Evolutionary conservation across 2,113 vertebrate genomes (phyloP), one percentile per base, ranked within the genome.

Genomic region (Amazona guildingii): DNA sequence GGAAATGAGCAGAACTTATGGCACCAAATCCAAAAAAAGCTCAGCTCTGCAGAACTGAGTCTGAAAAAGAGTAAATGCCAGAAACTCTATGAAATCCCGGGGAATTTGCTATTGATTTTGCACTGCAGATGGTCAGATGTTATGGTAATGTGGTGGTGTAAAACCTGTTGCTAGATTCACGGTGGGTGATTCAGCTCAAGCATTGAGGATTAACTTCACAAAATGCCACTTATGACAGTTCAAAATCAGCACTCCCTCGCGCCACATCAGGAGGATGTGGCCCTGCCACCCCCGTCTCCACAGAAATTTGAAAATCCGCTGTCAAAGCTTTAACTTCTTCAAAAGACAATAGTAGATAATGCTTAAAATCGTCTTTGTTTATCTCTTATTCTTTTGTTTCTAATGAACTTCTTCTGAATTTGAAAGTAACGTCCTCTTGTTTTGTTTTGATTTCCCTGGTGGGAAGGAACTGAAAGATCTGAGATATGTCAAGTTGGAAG

Each of bases 151-250:
- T 63, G 55, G 73, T 39, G 86, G 72, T 46, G 73, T 84, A 89
- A 94, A 96, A 94, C 77, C 94, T 93, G 83, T 91, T 91, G 94
- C 83, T 95, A 86, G 69, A 88, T 91, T 83, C 83, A 76, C 66
- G 68, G 90, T 0, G 11, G 20, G 39, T 84, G 86, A 94, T 73
- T 90, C 92, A 94, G 59, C 63, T 95, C 49, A 75, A 78, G 62
- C 39, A 72, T 49, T 86, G 74, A 76, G 77, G 49, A 73, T 88
- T 76, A 84, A 75, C 44, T 78, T 92, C 76, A 92, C 51, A 92
- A 76, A 96, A 86, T 44, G 74, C 35, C 76, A 82, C n/a, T 94
- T 86, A 25, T 76, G 90, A 86, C 61, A 86, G 79, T 88, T 75
- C 64, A 86, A 93, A 94, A 61, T 52, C 55, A 92, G 39, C 80